Conservation (phyloP, 2,888 invertebrate genomes). For the Cremastinae sp. region DNA sequence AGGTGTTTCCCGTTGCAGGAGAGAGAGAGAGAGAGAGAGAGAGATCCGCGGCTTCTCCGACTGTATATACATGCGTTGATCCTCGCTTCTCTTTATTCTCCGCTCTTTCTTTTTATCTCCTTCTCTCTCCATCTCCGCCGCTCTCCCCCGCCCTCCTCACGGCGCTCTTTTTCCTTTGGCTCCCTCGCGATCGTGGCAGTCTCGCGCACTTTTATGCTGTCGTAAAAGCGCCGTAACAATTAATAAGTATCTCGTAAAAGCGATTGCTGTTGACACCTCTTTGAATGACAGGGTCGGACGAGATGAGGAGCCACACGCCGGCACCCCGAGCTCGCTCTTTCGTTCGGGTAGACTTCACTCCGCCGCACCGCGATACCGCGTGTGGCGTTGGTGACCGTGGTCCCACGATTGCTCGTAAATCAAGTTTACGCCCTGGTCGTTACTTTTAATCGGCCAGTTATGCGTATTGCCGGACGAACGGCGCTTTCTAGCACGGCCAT, state of each 20-base stretch:
- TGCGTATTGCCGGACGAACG: conserved; percentile 65
- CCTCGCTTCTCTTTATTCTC: conserved; percentile 29
- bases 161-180: conserved; percentile 12
- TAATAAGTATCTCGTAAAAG: conserved; percentile 84
- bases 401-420: conserved; percentile 77
- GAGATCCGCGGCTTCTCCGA: conserved; percentile 52
- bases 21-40: too few species aligned
- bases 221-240: conserved; percentile 83
- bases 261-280: conserved; percentile 83
- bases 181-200: conserved; percentile 67
- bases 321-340: conserved; percentile 38
- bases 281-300: conserved; percentile 79
- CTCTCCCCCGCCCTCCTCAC: conserved; percentile 24
- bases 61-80: conserved; percentile 56
- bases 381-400: conserved; percentile 60
- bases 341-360: conserved; percentile 47
- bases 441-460: conserved; percentile 79
- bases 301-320: conserved; percentile 55
- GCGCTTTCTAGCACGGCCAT: conserved; percentile 60
- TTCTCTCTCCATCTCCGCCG: conserved; percentile 33
- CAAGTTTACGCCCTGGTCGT: conserved; percentile 75
- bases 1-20: conserved; percentile 66
- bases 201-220: conserved; percentile 81
- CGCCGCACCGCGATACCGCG: conserved; percentile 58
- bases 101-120: conserved; percentile 13